Evolutionary conservation across 2,797 vertebrate species (phyloP).

Genomic region (Sebastes iracundus): DNA sequence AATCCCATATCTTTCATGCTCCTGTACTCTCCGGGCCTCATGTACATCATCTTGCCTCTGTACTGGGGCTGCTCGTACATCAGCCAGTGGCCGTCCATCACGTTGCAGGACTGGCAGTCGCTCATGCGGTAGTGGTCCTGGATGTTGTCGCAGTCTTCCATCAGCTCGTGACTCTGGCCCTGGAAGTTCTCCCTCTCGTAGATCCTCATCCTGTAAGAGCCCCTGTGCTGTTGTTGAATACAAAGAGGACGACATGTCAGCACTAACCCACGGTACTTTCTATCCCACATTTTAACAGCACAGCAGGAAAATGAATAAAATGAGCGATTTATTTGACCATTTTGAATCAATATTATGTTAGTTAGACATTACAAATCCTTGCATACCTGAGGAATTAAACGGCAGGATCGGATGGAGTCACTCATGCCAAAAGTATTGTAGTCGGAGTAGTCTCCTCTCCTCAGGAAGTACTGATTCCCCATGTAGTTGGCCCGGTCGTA

Average conservation of each 20-base stretch:
- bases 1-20: conserved; percentile 68
- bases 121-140: conserved; percentile 68
- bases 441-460: conserved; percentile 73
- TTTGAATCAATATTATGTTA: not conserved
- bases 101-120: conserved; percentile 73
- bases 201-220: conserved; percentile 61
- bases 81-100: conserved; percentile 79
- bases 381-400: conserved; percentile 75
- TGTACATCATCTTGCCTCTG: conserved; percentile 74
- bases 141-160: conserved; percentile 74
- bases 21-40: conserved; percentile 78
- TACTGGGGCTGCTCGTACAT: conserved; percentile 71
- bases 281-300: not conserved
- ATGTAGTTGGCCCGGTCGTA: conserved; percentile 72
- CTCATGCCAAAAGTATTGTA: conserved; percentile 68
- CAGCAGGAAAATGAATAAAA: not conserved
- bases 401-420: conserved; percentile 77
- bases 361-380: not conserved
- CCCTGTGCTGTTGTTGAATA: conserved; percentile 52
- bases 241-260: not conserved
- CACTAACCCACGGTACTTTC: not conserved
- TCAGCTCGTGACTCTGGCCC: conserved; percentile 65
- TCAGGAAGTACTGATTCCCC: conserved; percentile 70
- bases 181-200: conserved; percentile 72
- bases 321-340: not conserved